Evolutionary conservation across 2,888 invertebrate genomes (phyloP), one percentile per base, ranked within the genome.

Genomic region (Calameuta filiformis): DNA sequence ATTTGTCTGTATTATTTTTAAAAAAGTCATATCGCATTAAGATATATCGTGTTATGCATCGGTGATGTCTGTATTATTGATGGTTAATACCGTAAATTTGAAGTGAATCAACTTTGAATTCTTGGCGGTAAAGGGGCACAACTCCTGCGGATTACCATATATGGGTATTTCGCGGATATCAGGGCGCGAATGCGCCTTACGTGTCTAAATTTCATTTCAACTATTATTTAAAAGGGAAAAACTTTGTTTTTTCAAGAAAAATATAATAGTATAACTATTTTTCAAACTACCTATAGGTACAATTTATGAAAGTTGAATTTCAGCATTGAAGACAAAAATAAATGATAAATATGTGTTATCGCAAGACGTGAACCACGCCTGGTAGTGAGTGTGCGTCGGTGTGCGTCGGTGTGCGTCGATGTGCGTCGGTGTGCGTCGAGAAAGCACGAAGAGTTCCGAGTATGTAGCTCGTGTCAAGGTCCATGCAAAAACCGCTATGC

Each of bases 361-460:
- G 40, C 34, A 37, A 74, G 23, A 76, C 68, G 73, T 76, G 78
- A 85, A 82, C 81, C 81, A 85, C 82, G 82, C 80, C 83, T 85
- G 82, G 12, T 78, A 79, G 73, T 77, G 81, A 81, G 80, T 3
- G 75, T 81, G 75, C 75, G 71, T 81, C 78, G 35, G n/a, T n/a
- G n/a, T n/a, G n/a, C n/a, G n/a, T n/a, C n/a, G n/a, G n/a, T n/a
- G n/a, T n/a, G n/a, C n/a, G n/a, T n/a, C n/a, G n/a, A n/a, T n/a
- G n/a, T n/a, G n/a, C n/a, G n/a, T n/a, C n/a, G n/a, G 80, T 3
- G 75, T 81, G 75, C 75, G 71, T 81, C 78, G 35, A 74, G 71
- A 37, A 77, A 75, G 75, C 73, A 81, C 80, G 78, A 83, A 80
- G 71, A 75, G 76, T 73, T 76, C 56, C 56, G 56, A 56, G 23